Evolutionary conservation across 1,140 invertebrate species (phyloP), one percentile per base, ranked within the genome.

Genomic region (Anastrepha obliqua): DNA sequence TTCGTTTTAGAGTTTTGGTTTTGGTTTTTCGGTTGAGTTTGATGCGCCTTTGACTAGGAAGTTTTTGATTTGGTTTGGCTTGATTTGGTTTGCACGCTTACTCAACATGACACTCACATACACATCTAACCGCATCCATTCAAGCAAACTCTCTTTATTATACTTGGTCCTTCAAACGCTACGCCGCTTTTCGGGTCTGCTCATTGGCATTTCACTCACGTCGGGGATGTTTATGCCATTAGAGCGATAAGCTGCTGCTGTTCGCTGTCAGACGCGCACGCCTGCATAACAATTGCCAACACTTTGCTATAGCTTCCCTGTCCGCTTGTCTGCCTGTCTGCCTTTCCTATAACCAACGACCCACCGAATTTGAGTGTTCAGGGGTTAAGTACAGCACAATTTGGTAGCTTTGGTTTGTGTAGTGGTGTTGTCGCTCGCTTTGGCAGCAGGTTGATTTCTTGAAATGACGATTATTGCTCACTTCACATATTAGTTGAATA

Each of bases 191-290:
- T 17, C n/a, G 29, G 47, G 44, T 2, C 74, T 81, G 17, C 44
- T 55, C 74, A 81, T 87, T 55, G 44, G 62, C 42, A 87, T 87
- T 87, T 39, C 47, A 42, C 78, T 81, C 87, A 85, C 87, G 87
- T 87, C 20, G 44, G 58, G 87, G 87, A 87, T 85, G 87, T 87
- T 87, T 87, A 87, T 87, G 87, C 87, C 87, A 87, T 87, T 87
- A 87, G 74, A 81, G 87, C 87, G 87, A 87, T 87, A 87, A 87
- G 87, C 74, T 87, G 86, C 62, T 58, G 86, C 42, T 87, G 65
- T 47, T 87, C 65, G 44, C 51, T 87, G 86, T 87, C 67, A 42
- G 65, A 59, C 44, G 62, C 64, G 85, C 85, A 86, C 85, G 85
- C 85, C 58, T 86, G 59, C 55, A 86, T 86, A 60, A 86, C 85